Base-by-base conservation (phyloP, 2,113 vertebrate genomes). In the Gobiocypris rarus region DNA sequence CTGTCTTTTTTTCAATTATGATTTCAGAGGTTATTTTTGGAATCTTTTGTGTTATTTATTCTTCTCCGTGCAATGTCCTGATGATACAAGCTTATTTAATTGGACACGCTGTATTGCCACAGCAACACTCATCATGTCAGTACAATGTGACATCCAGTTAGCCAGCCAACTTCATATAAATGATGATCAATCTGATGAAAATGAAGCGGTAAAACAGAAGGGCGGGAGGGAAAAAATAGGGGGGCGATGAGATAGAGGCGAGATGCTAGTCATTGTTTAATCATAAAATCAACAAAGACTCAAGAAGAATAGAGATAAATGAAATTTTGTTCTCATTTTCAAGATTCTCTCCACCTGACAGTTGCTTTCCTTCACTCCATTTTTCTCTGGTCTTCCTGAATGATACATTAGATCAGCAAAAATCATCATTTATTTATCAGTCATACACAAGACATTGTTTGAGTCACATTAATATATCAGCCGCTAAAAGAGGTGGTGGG, bases 111-210 rank as follows among this genome's bases (percentile, higher is more conserved):
- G 50, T 69, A 75, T 67, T 75, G 45, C 83, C 63, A 67, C 61
- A 65, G 74, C 48, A 70, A 52, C 83, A 84, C 78, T 84, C 56
- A 84, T 84, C 83, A 84, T 58, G 75, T 67, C 41, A 7, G 28
- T 43, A 71, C 63, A n/a, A 48, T 11, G 13, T 78, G 83, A 78
- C 31, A 22, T 63, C 41, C n/a, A 73, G 41, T 83, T 63, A 50
- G 70, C 17, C n/a, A 43, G 59, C 34, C n/a, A 43, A 56, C 34
- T 75, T 74, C 70, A 75, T 50, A 31, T 63, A 75, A 75, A 83
- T 75, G 56, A 75, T 28, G 82, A 75, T 83, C 70, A 83, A 61
- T 59, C 71, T 75, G 71, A 28, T 14, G 70, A 8, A 34, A 31
- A 67, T 41, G 28, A 34, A 38, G 22, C 54, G 59, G 52, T 59